phyloP scores from a whole-genome alignment of 35 echinoderm and acorn worm species.

The Heliocidaris tuberculata region DNA sequence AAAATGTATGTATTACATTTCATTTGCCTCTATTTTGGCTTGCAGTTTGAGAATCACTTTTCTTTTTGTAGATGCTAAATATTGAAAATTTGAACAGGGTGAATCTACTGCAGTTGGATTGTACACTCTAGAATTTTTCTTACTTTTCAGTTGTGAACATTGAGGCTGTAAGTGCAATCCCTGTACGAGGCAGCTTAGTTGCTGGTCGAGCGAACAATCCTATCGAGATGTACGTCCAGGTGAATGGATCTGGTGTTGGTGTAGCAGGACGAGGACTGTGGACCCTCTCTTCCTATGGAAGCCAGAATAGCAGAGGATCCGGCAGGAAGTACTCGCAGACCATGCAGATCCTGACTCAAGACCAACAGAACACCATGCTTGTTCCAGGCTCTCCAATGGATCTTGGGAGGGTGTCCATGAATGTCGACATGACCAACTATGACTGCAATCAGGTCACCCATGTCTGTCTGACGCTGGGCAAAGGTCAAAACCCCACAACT shows the following conservation, averaged over 20 bases:
- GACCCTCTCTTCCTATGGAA: constrained; percentile 69
- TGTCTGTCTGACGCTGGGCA: constrained; percentile 74
- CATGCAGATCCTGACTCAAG: constrained; percentile 66
- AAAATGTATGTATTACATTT: background rate
- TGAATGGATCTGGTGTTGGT: constrained; percentile 54
- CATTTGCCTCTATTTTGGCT: background rate
- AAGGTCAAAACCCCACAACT: constrained; percentile 58
- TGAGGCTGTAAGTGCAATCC: constrained; percentile 52
- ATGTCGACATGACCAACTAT: constrained; percentile 83
- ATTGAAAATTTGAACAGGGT: background rate
- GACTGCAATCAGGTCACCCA: constrained; percentile 74
- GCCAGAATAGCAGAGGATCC: constrained; percentile 50
- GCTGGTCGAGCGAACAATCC: constrained; percentile 56
- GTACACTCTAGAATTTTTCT: background rate
- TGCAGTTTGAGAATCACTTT: too few relatives aligned
- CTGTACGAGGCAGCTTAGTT: constrained; percentile 30
- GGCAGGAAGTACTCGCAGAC: constrained; percentile 51
- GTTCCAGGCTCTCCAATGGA: constrained; percentile 62
- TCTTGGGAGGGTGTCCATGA: constrained; percentile 54
- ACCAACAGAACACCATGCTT: constrained; percentile 72
- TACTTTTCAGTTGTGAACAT: constrained; percentile 29
- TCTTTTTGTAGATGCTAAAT: background rate
- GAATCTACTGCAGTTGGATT: background rate
- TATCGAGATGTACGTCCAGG: constrained; percentile 53
- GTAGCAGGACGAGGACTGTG: constrained; percentile 77